Evolutionary conservation across 2,888 invertebrate species (phyloP), one percentile per base, ranked within the genome.

Genomic region (Gnatocerus cornutus): DNA sequence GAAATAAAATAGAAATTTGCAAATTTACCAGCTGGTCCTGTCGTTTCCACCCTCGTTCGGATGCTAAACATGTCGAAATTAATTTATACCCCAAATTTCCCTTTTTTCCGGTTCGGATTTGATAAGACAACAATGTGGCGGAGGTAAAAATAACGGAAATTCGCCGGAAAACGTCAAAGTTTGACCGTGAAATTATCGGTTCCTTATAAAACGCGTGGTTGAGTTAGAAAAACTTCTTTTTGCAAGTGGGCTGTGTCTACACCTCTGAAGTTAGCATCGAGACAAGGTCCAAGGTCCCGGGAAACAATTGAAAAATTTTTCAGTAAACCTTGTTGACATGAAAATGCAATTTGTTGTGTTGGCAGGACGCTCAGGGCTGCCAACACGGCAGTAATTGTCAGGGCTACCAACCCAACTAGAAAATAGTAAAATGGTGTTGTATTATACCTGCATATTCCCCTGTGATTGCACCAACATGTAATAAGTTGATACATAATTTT

Each of bases 181-280:
- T 46, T 46, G 46, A 46, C 46, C 46, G 46, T 46, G 46, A 46
- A 46, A 14, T 46, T 46, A 13, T 46, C 46, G 16, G 46, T 16
- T 13, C 13, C 13, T 46, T 9, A 14, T 14, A 16, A 10, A 6
- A n/a, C 16, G 46, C 46, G 46, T 46, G 46, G 46, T 46, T 16
- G 46, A 16, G 7, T 16, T 46, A 16, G 8, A 16, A 46, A 46
- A 46, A 46, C 3, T 10, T 43, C 6, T 46, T 46, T 46, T 46
- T 14, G 46, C 16, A 16, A 16, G 46, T 8, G 7, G 16, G n/a
- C n/a, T n/a, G 13, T 13, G 46, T 16, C 46, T 46, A 46, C 46
- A 46, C 46, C 16, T 3, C n/a, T 6, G 46, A 46, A 46, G 7
- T 46, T 46, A 16, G 14, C 16, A n/a, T n/a, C n/a, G n/a, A n/a